These are phyloP conservation scores for Syngnathus rostellatus DNA, from an alignment of 2,797 vertebrate genomes.

Conservation along the genomic window DNA sequence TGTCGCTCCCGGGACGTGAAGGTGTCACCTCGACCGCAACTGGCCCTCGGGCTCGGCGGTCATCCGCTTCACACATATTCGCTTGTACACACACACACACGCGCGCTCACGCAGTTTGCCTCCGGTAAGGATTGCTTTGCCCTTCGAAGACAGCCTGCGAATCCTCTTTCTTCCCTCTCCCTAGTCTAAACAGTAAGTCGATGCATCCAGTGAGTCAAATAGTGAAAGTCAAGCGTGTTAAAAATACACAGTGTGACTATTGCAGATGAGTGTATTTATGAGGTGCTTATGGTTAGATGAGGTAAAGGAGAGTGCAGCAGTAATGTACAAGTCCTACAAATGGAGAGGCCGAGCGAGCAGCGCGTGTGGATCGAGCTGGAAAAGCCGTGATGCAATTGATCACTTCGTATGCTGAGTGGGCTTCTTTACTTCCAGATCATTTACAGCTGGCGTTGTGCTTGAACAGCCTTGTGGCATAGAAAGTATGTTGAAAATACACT, in stretches of 20 bases:
- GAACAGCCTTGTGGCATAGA: too few species aligned
- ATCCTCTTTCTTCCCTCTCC: slow-evolving; percentile 26
- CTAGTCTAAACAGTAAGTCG: slow-evolving; percentile 1
- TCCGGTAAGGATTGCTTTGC: slow-evolving; percentile 30
- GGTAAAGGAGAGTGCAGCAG: slow-evolving; percentile 40
- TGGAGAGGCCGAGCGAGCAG: too few species aligned
- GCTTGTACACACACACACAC: slow-evolving; percentile 1
- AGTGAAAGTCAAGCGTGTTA: neutral
- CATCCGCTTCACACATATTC: slow-evolving; percentile 1
- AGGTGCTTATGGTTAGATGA: slow-evolving; percentile 32
- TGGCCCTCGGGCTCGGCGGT: slow-evolving; percentile 29
- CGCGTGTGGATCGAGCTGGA: too few species aligned
- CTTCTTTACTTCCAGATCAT: too few species aligned
- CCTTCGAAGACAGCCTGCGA: slow-evolving; percentile 39
- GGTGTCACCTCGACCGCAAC: slow-evolving; percentile 50
- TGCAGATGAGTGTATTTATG: slow-evolving; percentile 29
- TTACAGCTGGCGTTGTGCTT: too few species aligned
- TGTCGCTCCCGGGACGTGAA: slow-evolving; percentile 58
- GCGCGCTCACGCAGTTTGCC: slow-evolving; percentile 15
- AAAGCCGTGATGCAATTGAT: too few species aligned
- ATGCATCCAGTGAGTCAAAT: slow-evolving; percentile 36
- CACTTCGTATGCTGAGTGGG: too few species aligned
- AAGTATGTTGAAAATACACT: too few species aligned
- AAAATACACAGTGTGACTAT: slow-evolving; percentile 1
- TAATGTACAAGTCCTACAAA: neutral